Conservation (phyloP, 2,888 invertebrate species). For the Gastracanthus pulcherrimus region DNA sequence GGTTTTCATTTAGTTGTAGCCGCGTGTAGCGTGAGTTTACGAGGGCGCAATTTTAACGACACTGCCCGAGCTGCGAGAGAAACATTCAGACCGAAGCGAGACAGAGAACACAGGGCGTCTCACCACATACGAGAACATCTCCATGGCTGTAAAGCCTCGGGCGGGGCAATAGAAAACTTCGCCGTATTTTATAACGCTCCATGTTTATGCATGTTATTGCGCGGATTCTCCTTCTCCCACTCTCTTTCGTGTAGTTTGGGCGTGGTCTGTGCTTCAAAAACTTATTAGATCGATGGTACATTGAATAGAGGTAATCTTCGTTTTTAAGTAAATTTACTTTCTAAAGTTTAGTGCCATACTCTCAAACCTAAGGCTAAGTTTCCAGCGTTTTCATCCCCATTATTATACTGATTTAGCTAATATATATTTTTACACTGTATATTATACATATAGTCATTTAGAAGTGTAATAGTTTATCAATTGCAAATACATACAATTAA, state of each 20-base stretch:
- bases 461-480: no score
- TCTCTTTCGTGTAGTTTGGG: neutral
- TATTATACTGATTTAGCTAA: no score
- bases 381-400: no score
- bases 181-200: slow-evolving; percentile 58
- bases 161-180: slow-evolving; percentile 64
- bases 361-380: no score
- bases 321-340: no score
- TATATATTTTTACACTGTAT: no score
- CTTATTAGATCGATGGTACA: no score
- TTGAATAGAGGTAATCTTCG: no score
- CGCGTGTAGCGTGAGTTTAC: neutral
- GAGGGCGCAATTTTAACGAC: slow-evolving; percentile 42
- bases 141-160: slow-evolving; percentile 59
- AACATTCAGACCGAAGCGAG: neutral
- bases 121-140: slow-evolving; percentile 17
- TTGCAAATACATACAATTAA: no score
- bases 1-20: slow-evolving; percentile 24
- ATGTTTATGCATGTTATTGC: slow-evolving; percentile 20
- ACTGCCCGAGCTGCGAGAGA: slow-evolving; percentile 7
- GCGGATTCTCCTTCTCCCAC: neutral
- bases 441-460: no score
- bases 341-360: no score
- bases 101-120: neutral
- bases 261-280: neutral